Percentiles rank a stretch among this genome's conserved stretches.
Conservation (phyloP, 2,888 invertebrate genomes). For the Slavum lentiscoides region DNA sequence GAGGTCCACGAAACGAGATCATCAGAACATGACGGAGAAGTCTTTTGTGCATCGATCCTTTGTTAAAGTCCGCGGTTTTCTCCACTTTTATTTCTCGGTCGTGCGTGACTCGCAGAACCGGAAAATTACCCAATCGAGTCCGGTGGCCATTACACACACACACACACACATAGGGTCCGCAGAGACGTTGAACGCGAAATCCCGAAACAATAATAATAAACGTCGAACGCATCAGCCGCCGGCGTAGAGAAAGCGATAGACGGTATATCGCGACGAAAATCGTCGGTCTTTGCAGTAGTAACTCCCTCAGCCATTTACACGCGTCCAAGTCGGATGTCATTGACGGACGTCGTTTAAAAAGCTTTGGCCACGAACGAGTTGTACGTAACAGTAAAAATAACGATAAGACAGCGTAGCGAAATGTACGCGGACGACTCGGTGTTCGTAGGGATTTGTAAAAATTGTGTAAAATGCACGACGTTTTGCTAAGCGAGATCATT, state of each 20-base stretch:
- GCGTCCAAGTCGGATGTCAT: constrained; percentile 2
- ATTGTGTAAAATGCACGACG: neutral
- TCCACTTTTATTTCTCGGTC: neutral
- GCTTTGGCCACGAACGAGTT: too few relatives aligned
- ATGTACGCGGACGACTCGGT: neutral
- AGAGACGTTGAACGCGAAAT: neutral
- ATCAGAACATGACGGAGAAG: neutral
- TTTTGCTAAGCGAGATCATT: neutral
- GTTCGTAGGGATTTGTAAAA: neutral
- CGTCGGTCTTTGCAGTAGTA: neutral
- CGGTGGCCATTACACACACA: neutral
- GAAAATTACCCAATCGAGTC: constrained; percentile 21
- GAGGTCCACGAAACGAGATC: neutral
- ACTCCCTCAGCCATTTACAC: neutral
- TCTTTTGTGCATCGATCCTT: constrained; percentile 11
- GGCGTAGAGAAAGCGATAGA: neutral
- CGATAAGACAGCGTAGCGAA: neutral
- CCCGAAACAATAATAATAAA: constrained; percentile 5
- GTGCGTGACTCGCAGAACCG: constrained; percentile 13
- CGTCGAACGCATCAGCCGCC: neutral
- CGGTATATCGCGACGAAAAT: constrained; percentile 9
- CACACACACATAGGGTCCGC: neutral
- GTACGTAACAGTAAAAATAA: too few relatives aligned
- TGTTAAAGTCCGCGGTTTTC: neutral
- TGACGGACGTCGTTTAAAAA: neutral